Percentiles rank a stretch among this genome's conserved stretches.
phyloP scores from a whole-genome alignment of 2,797 vertebrate genomes.

The Monodelphis domestica region DNA sequence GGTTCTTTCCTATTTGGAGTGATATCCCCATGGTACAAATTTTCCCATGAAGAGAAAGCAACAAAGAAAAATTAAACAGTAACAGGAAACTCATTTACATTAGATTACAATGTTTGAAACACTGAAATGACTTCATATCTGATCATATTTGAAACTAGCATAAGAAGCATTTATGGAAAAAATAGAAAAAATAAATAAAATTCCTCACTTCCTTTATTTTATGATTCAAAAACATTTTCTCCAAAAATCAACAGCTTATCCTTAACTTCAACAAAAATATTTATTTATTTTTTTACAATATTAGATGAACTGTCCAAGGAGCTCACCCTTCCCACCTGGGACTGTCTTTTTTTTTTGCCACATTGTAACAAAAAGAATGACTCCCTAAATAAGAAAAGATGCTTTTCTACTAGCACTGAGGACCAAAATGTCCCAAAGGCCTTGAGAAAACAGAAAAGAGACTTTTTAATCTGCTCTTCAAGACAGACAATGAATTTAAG shows the following conservation, averaged over 20 bases:
- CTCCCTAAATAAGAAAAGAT: background rate
- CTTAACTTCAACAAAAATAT: background rate
- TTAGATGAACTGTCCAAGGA: background rate
- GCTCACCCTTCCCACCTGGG: background rate
- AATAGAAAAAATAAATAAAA: background rate
- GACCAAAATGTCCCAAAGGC: background rate
- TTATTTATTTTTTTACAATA: background rate
- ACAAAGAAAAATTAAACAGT: background rate
- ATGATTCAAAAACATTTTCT: background rate
- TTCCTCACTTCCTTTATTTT: background rate
- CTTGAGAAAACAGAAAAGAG: background rate
- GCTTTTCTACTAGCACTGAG: background rate
- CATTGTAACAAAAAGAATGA: background rate
- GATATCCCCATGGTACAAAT: background rate
- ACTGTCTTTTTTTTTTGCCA: background rate
- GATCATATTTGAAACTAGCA: background rate
- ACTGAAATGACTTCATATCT: background rate
- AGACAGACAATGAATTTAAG: conserved; percentile 12
- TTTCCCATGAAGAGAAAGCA: background rate
- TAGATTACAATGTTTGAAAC: background rate
- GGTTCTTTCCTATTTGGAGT: background rate
- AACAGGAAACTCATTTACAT: background rate
- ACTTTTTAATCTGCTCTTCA: conserved; percentile 27
- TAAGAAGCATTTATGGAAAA: background rate
- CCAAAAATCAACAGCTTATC: background rate